Conservation (phyloP, 2,888 invertebrate species). For the Tetragonula carbonaria region DNA sequence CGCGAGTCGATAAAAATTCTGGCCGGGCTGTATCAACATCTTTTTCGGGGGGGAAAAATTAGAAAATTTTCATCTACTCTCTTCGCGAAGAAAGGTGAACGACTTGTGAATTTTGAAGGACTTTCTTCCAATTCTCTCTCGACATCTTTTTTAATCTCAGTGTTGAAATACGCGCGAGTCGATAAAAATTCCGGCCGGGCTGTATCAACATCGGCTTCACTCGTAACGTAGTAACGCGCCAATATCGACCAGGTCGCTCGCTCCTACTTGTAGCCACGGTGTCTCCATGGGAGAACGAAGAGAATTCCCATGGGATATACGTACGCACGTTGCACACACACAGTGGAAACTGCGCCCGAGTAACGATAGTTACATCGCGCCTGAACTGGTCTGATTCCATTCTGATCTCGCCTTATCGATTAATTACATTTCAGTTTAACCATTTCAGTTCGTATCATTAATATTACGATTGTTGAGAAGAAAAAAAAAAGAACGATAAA, state of each 20-base stretch:
- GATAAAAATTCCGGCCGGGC: not conserved
- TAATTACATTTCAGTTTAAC: not conserved
- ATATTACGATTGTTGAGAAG: too few species aligned
- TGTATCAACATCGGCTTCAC: constrained; percentile 1
- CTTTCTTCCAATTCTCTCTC: too few species aligned
- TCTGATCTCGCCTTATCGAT: not conserved
- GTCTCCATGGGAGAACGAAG: constrained; percentile 5
- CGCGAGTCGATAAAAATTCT: not conserved
- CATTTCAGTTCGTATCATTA: too few species aligned
- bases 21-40: not conserved
- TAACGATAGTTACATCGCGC: not conserved
- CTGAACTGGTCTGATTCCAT: too few species aligned
- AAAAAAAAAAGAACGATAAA: too few species aligned
- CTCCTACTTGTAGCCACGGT: not conserved
- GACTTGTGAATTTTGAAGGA: too few species aligned
- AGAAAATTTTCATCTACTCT: too few species aligned
- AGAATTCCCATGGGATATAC: constrained; percentile 15
- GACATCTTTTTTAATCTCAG: too few species aligned
- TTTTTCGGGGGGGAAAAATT: too few species aligned
- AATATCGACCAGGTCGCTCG: constrained; percentile 31
- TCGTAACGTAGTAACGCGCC: constrained; percentile 14
- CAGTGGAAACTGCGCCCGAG: not conserved
- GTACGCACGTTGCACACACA: not conserved
- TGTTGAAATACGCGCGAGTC: too few species aligned
- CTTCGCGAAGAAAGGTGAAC: too few species aligned